These are phyloP conservation scores for Uloborus plumipes DNA, from an alignment of 2,888 invertebrate species.

Conservation along the genomic window DNA sequence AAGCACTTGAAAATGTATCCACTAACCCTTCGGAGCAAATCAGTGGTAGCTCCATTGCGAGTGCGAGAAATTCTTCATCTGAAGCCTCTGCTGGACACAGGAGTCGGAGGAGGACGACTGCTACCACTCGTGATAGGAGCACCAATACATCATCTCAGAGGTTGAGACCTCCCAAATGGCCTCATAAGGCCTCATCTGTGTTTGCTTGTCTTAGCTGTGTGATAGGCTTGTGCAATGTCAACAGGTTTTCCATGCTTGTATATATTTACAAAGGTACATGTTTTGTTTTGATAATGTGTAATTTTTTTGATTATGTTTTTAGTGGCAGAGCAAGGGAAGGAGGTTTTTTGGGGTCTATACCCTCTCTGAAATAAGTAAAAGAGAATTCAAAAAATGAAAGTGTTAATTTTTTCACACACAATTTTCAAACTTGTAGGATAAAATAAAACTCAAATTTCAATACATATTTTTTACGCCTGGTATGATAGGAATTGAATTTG, in stretches of 20 bases:
- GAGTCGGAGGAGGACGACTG: not conserved
- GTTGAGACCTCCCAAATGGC: conserved; percentile 53
- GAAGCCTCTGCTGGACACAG: not conserved
- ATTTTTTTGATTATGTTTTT: too few species aligned
- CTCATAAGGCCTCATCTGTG: conserved; percentile 56
- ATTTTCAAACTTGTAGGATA: too few species aligned
- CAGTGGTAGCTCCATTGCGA: not conserved
- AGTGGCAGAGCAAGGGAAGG: too few species aligned
- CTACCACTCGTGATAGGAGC: conserved; percentile 12
- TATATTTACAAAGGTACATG: conserved; percentile 63
- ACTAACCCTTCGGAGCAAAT: not conserved
- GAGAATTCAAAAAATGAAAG: too few species aligned
- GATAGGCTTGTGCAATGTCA: conserved; percentile 56
- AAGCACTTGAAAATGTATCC: conserved; percentile 25
- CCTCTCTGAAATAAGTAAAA: too few species aligned
- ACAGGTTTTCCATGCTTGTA: conserved; percentile 64
- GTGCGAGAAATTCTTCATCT: conserved; percentile 1
- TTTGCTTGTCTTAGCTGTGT: conserved; percentile 63
- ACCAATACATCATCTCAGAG: conserved; percentile 15
- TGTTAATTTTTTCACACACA: too few species aligned
- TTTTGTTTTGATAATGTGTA: not conserved
- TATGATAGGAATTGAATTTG: too few species aligned
- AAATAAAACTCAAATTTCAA: too few species aligned
- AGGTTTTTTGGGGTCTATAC: too few species aligned
- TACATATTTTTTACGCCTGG: too few species aligned